phyloP scores from a whole-genome alignment of 2,888 invertebrate species.

The Megalurothrips usitatus region DNA sequence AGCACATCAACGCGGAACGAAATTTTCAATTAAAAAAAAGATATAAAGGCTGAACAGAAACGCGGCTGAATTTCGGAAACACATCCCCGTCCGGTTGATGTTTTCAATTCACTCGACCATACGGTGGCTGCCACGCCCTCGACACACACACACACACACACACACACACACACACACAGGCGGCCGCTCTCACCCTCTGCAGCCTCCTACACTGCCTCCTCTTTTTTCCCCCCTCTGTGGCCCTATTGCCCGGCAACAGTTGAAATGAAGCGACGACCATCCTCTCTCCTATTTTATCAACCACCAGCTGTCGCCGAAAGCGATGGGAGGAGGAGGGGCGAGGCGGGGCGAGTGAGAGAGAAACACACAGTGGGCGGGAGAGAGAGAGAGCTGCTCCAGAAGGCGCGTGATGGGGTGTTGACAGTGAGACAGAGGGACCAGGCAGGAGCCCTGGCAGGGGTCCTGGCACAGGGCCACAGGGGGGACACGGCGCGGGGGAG shows the following conservation, averaged over 20 bases:
- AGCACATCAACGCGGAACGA: no score
- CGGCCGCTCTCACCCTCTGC: background rate
- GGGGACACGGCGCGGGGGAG: background rate
- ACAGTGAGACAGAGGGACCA: background rate
- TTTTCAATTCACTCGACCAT: no score
- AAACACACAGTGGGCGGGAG: background rate
- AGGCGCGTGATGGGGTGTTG: constrained; percentile 5
- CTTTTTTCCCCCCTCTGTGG: background rate
- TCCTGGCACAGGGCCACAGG: background rate
- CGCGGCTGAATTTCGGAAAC: no score
- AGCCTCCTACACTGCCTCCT: background rate
- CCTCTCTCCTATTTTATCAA: background rate
- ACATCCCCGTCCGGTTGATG: no score
- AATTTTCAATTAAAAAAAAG: no score
- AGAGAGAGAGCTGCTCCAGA: constrained; percentile 4
- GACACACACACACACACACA: no score
- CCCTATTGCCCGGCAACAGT: background rate
- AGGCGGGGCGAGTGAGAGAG: background rate
- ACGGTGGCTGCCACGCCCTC: no score
- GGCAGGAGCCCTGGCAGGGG: background rate
- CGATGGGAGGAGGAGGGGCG: background rate
- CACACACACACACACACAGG: no score
- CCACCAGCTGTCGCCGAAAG: background rate
- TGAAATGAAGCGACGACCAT: background rate
- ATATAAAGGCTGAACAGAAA: no score